Evolutionary conservation across 2,888 invertebrate genomes (phyloP), one percentile per base, ranked within the genome.

Genomic region (Lithophane semibrunnea): DNA sequence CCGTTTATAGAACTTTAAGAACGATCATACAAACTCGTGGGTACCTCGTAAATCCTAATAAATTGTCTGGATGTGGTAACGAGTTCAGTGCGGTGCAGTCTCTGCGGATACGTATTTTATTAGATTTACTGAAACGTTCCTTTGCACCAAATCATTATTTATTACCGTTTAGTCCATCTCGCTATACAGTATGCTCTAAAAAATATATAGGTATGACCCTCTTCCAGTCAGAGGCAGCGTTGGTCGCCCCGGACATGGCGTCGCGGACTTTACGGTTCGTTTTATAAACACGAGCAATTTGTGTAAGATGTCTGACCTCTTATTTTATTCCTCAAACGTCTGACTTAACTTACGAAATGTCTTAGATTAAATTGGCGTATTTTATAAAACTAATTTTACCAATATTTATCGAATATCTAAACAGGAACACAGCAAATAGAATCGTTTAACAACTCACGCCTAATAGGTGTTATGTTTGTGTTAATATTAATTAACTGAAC

Each of bases 41-140:
- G 88, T 88, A 87, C 85, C 85, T 90, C 91, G 92, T 92, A 92
- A 92, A 93, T 93, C 90, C 90, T 92, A 91, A 93, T 93, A 93
- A 93, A 93, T 93, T 92, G 91, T 93, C 92, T 91, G 90, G 91
- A 92, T 93, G 93, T 92, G 93, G 92, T 91, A 92, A 92, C 92
- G 90, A 92, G 89, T 83, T 87, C 75, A 69, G 87, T 81, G 77
- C 87, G 86, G 84, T 92, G 92, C 92, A 92, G 90, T 93, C 92
- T 91, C 92, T 84, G 86, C 89, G 92, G 91, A 92, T 91, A 90
- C 91, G 90, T 92, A 91, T 92, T 92, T 93, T 93, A 92, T 93
- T 92, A 92, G 91, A 90, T 91, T 92, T 83, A 86, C 88, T 88
- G 88, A 91, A 93, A 91, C 90, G 89, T 92, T 92, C 87, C 88